Evolutionary conservation across 2,113 vertebrate genomes (phyloP).

Genomic region (Tachysurus vachellii): DNA sequence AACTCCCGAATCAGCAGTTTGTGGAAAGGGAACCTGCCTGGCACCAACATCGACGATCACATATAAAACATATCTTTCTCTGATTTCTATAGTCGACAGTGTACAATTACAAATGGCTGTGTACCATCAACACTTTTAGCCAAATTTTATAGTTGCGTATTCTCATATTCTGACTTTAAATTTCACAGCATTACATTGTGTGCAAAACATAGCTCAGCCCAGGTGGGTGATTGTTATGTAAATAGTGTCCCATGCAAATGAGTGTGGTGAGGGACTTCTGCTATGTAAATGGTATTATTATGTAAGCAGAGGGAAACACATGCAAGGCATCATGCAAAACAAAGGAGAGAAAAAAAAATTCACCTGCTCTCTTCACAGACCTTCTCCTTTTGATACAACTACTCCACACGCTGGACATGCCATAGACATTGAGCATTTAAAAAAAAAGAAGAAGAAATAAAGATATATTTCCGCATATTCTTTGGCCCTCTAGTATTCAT

Average conservation of each 20-base stretch:
- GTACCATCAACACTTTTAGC: not conserved
- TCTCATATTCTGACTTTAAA: not conserved
- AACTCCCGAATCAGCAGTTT: not conserved
- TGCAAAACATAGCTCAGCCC: slow-evolving; percentile 1
- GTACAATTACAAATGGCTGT: not conserved
- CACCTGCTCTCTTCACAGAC: not conserved
- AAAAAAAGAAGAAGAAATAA: not conserved
- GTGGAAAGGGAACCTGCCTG: not conserved
- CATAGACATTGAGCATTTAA: no score
- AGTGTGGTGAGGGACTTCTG: slow-evolving; percentile 35
- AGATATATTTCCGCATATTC: not conserved
- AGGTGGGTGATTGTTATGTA: slow-evolving; percentile 40
- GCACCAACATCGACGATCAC: not conserved
- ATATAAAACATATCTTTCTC: not conserved
- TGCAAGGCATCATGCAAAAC: slow-evolving; percentile 46
- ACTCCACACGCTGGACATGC: no score
- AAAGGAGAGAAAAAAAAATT: not conserved
- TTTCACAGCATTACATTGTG: slow-evolving; percentile 2
- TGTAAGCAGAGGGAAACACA: slow-evolving; percentile 51
- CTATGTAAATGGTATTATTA: slow-evolving; percentile 42
- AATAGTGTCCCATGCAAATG: slow-evolving; percentile 48
- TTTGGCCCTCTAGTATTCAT: not conserved
- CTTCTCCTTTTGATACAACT: not conserved
- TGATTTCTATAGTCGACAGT: not conserved
- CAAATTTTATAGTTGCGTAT: not conserved